Conservation (phyloP, 2,888 invertebrate species). For the Ligdia adustata region DNA sequence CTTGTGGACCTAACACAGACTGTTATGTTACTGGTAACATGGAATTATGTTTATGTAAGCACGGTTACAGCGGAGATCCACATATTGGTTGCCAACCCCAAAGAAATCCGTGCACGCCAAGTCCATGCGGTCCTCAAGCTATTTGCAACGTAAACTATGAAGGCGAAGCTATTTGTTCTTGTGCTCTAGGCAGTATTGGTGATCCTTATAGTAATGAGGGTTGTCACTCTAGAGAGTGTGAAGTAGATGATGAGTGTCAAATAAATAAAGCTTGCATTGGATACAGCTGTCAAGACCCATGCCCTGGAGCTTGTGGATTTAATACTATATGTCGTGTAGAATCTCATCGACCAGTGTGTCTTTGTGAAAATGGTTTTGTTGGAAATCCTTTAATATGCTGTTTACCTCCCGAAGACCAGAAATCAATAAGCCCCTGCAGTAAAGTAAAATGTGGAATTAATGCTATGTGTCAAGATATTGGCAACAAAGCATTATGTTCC, state of each 20-base stretch:
- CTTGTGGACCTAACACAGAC: constrained; percentile 92
- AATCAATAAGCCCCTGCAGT: constrained; percentile 86
- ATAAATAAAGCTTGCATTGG: constrained; percentile 90
- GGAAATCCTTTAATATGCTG: constrained; percentile 92
- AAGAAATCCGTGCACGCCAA: constrained; percentile 89
- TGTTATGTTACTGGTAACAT: constrained; percentile 92
- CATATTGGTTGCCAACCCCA: constrained; percentile 89
- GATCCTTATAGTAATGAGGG: constrained; percentile 89
- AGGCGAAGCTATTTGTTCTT: constrained; percentile 89
- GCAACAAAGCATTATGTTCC: constrained; percentile 89
- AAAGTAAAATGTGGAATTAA: constrained; percentile 91
- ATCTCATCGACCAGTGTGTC: constrained; percentile 91
- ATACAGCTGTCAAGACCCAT: constrained; percentile 91
- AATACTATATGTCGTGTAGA: constrained; percentile 90
- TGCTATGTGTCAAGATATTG: constrained; percentile 89
- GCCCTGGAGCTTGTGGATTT: constrained; percentile 91
- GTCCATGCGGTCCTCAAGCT: constrained; percentile 92
- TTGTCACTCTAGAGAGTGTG: constrained; percentile 92
- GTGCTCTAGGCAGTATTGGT: constrained; percentile 89
- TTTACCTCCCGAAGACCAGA: constrained; percentile 83
- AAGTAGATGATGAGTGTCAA: constrained; percentile 91
- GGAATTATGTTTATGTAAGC: constrained; percentile 93
- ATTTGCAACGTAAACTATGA: constrained; percentile 87
- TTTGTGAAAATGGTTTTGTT: constrained; percentile 87
- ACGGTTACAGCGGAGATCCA: constrained; percentile 91